Percentiles rank a stretch among this genome's conserved stretches.
Evolutionary conservation across 1,140 invertebrate species (phyloP).

Genomic region (Drosophila funebris): DNA sequence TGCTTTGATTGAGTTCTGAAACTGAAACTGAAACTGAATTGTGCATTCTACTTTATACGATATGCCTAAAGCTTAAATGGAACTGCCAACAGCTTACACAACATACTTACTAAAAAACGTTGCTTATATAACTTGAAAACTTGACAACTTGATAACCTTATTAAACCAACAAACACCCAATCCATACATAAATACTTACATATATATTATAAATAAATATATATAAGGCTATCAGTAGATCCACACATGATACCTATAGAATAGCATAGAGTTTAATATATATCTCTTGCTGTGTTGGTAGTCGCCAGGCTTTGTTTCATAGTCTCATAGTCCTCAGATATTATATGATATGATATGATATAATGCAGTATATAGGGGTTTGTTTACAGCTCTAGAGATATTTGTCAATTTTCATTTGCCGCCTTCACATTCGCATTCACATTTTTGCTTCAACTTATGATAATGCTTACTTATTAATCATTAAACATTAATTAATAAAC

Average conservation of each 20-base stretch:
- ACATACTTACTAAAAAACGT: constrained; percentile 10
- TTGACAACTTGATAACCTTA: constrained; percentile 11
- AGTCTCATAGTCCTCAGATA: background rate
- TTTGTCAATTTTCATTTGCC: constrained; percentile 73
- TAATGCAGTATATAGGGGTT: background rate
- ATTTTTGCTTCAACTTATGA: constrained; percentile 24
- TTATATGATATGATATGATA: too few species aligned
- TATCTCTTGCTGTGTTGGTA: background rate
- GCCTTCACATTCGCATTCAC: constrained; percentile 22
- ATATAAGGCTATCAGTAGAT: constrained; percentile 36
- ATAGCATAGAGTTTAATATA: constrained; percentile 26
- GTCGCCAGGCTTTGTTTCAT: constrained; percentile 2
- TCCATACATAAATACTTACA: background rate
- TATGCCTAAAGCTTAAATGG: constrained; percentile 28
- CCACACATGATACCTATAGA: constrained; percentile 38
- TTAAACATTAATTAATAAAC: background rate
- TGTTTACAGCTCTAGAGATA: background rate
- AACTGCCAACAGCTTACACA: constrained; percentile 45
- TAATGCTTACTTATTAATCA: constrained; percentile 24
- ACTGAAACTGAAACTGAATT: constrained; percentile 22
- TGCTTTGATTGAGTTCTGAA: constrained; percentile 24
- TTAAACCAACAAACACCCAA: constrained; percentile 4
- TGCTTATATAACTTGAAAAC: constrained; percentile 10
- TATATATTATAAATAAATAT: too few species aligned
- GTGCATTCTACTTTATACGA: constrained; percentile 29